Base-by-base conservation (phyloP, 2,888 invertebrate genomes). In the Cynaeus angustus region DNA sequence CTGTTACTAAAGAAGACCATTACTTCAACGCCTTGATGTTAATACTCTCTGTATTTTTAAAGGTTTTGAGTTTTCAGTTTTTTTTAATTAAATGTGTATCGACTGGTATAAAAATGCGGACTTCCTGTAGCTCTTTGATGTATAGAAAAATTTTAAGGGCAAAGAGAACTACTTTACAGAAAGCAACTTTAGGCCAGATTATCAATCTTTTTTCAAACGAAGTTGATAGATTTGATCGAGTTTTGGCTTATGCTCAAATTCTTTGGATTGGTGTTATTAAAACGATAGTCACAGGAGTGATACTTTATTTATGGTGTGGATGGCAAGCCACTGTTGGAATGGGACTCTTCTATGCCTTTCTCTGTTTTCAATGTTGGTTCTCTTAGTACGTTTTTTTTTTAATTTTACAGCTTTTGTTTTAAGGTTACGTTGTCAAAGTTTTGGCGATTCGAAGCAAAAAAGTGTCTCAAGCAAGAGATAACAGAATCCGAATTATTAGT, bases 181-280 rank as follows among this genome's bases (percentile, higher is more conserved):
- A 95, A 82, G 96, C 96, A 0, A 93, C 86, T 84, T 94, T 90
- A 78, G 97, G 86, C 83, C 82, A 84, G 74, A 79, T 84, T 77
- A 81, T 84, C 53, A 84, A 85, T 73, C 74, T 84, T 50, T 71
- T 97, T 68, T 95, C 96, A 0, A 96, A 95, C 64, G 97, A 97
- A 84, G 95, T 96, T 0, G 93, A 91, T 75, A 86, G 95, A 68
- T 95, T 96, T 83, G 96, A 97, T 83, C 88, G 92, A 85, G 91
- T 92, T 7, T 88, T 91, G 28, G 86, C 94, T 58, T 94, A 94
- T 82, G 82, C 95, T 10, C 92, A 95, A 82, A 95, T 93, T 80
- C 84, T 96, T 3, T 91, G 95, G 88, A 87, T 94, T 13, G 93
- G 93, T 0, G 95, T 95, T 0, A 82, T 95, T 0, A 8, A 13